Evolutionary conservation across 2,888 invertebrate species (phyloP).

Genomic region (Fragum whitleyi): DNA sequence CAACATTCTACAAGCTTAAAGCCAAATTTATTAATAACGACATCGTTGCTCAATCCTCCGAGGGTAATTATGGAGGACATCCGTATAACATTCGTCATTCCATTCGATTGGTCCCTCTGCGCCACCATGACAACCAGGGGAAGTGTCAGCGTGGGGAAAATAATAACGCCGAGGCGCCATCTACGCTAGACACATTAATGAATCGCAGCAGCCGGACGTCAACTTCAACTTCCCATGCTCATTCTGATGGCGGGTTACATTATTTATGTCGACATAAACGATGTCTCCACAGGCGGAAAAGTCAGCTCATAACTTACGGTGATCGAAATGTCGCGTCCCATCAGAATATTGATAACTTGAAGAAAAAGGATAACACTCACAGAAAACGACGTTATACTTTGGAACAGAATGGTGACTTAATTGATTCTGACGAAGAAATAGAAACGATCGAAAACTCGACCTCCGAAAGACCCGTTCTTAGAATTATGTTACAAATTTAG

Average conservation of each 20-base stretch:
- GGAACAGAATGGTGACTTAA: neutral
- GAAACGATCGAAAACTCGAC: neutral
- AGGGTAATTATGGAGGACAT: slow-evolving; percentile 42
- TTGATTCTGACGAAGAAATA: neutral
- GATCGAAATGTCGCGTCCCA: slow-evolving; percentile 62
- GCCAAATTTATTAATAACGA: slow-evolving; percentile 71
- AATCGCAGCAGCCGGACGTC: slow-evolving; percentile 61
- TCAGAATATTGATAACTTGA: slow-evolving; percentile 63
- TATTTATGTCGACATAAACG: slow-evolving; percentile 72
- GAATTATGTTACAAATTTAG: slow-evolving; percentile 22
- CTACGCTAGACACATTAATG: slow-evolving; percentile 66
- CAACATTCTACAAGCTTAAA: slow-evolving; percentile 76
- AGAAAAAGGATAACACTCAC: neutral
- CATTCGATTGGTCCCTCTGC: slow-evolving; percentile 59
- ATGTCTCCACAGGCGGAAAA: slow-evolving; percentile 58
- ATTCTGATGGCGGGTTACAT: slow-evolving; percentile 73
- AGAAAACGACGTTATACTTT: slow-evolving; percentile 3
- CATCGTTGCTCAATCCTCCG: slow-evolving; percentile 38
- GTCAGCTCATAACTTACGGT: slow-evolving; percentile 43
- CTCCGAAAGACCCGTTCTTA: neutral
- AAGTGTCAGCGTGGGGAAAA: slow-evolving; percentile 23
- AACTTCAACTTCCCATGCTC: slow-evolving; percentile 69
- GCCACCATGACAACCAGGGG: slow-evolving; percentile 41
- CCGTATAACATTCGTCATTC: slow-evolving; percentile 59
- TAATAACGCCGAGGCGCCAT: slow-evolving; percentile 50